Conservation (phyloP, 2,113 vertebrate genomes). For the Penelope pileata region DNA sequence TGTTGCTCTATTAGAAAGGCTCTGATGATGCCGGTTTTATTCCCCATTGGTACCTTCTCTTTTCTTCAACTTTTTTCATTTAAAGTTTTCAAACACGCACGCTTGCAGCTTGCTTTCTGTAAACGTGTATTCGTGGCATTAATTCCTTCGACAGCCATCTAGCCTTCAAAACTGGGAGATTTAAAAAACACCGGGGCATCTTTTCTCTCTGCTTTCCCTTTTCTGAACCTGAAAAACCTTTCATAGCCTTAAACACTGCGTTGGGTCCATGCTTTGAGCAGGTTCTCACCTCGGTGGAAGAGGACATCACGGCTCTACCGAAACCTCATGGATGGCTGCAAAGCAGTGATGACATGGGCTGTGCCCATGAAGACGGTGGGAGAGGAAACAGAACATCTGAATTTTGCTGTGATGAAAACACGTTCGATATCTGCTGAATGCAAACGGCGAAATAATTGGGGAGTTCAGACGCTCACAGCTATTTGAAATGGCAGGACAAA, state of each 20-base stretch:
- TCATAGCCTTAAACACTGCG: background rate
- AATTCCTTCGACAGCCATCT: background rate
- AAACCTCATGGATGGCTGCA: background rate
- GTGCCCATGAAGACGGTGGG: background rate
- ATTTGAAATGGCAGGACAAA: background rate
- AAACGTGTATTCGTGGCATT: background rate
- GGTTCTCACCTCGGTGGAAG: background rate
- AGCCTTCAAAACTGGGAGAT: background rate
- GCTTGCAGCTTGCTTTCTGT: background rate
- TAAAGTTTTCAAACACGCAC: background rate
- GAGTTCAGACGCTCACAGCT: background rate
- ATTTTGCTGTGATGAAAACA: background rate
- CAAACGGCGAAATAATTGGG: background rate
- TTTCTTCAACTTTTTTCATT: background rate
- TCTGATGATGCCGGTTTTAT: constrained; percentile 39
- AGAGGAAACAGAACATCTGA: background rate
- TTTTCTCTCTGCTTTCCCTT: background rate
- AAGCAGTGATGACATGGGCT: background rate
- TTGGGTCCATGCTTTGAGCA: background rate
- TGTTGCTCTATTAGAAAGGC: constrained; percentile 22
- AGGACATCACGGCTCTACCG: accelerated
- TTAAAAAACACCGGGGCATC: background rate
- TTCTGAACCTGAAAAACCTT: background rate
- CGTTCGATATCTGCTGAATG: background rate
- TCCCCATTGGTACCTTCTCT: background rate